A percentile compares a stretch with the other conserved stretches of the same genome.
Conservation (phyloP, 2,888 invertebrate species). For the Calameuta pallipes region DNA sequence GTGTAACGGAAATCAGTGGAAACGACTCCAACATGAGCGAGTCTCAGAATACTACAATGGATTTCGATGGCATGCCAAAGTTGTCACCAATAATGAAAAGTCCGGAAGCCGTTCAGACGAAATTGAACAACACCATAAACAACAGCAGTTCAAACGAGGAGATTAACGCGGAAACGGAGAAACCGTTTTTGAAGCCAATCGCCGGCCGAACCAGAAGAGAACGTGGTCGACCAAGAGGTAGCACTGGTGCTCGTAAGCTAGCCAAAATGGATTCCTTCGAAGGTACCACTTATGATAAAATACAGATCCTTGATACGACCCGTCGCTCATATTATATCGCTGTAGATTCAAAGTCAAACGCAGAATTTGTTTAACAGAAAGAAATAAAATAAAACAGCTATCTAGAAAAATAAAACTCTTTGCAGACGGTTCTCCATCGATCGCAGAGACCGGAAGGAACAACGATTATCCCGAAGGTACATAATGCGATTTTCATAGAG, state of each 20-base stretch:
- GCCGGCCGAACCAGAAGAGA: slow-evolving; percentile 50
- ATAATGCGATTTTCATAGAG: slow-evolving; percentile 1
- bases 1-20: slow-evolving; percentile 35
- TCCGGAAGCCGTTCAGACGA: slow-evolving; percentile 41
- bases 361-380: not conserved
- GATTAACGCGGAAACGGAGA: slow-evolving; percentile 47
- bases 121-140: slow-evolving; percentile 41
- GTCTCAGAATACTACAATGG: slow-evolving; percentile 43
- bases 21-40: slow-evolving; percentile 38
- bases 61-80: slow-evolving; percentile 63
- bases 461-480: slow-evolving; percentile 60
- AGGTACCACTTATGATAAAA: slow-evolving; percentile 35
- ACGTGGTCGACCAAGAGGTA: slow-evolving; percentile 50
- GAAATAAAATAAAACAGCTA: not conserved
- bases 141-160: slow-evolving; percentile 50
- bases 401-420: slow-evolving; percentile 14
- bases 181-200: slow-evolving; percentile 58
- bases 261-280: slow-evolving; percentile 52
- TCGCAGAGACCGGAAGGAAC: slow-evolving; percentile 52
- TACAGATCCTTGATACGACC: no score
- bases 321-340: not conserved
- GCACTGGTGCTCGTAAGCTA: slow-evolving; percentile 50
- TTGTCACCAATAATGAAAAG: slow-evolving; percentile 58
- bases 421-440: slow-evolving; percentile 50
- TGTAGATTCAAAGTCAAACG: not conserved